These are phyloP conservation scores for Suricata suricatta DNA, from an alignment of 2,113 vertebrate genomes.

Conservation along the genomic window DNA sequence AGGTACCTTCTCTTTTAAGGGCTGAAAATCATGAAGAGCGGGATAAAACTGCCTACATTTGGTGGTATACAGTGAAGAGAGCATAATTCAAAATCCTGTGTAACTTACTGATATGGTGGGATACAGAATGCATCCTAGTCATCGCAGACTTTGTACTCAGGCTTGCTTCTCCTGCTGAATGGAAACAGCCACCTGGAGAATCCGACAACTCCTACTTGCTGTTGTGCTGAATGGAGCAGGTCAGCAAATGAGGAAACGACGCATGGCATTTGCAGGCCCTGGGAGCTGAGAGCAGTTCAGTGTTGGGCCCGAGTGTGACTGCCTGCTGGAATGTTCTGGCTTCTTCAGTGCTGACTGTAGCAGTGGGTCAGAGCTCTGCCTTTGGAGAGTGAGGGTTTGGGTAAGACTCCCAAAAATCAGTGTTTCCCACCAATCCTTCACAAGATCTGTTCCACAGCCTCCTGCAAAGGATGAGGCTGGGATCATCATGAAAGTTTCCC, in stretches of 20 bases:
- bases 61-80: background rate
- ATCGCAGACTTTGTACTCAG: background rate
- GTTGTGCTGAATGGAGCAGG: fast-evolving
- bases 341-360: background rate
- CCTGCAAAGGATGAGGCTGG: background rate
- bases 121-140: background rate
- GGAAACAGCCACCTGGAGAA: background rate
- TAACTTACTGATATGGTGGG: background rate
- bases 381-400: background rate
- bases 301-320: conserved; percentile 15
- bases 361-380: background rate
- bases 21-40: background rate
- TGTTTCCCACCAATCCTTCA: fast-evolving
- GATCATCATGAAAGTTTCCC: background rate
- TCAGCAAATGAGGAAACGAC: background rate
- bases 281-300: background rate
- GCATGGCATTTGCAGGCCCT: background rate
- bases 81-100: background rate
- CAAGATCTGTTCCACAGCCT: background rate
- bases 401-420: background rate
- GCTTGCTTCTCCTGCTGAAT: background rate
- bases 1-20: background rate
- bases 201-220: fast-evolving
- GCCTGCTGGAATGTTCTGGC: background rate
- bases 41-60: background rate